A percentile compares a stretch with the other conserved stretches of the same genome.
Conservation (phyloP, 1,140 invertebrate species). For the Trichonephila clavata region DNA sequence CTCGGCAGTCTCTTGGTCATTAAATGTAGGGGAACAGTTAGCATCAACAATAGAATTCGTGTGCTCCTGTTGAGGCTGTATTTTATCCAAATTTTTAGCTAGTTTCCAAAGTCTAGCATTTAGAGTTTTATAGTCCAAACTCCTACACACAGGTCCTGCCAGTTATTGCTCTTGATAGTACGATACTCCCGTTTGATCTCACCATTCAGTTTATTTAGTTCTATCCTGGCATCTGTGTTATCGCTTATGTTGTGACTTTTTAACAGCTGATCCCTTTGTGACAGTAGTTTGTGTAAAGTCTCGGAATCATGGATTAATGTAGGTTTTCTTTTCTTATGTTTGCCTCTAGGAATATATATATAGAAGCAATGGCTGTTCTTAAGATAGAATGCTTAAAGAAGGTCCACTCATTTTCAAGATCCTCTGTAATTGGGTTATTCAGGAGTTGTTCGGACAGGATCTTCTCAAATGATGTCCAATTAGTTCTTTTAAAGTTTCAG, state of each 20-base stretch:
- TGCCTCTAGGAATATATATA: too few relatives aligned
- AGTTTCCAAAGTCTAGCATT: conserved; percentile 22
- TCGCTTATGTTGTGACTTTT: neutral
- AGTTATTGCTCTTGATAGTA: neutral
- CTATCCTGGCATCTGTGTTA: neutral
- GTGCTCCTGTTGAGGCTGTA: neutral
- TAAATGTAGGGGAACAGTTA: neutral
- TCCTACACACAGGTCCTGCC: too few relatives aligned
- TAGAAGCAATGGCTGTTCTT: too few relatives aligned
- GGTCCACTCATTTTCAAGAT: too few relatives aligned
- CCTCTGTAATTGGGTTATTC: too few relatives aligned
- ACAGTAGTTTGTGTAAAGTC: neutral
- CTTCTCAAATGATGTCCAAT: too few relatives aligned
- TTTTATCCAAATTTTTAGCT: neutral
- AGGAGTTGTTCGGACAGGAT: too few relatives aligned
- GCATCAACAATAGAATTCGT: neutral
- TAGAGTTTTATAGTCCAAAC: neutral
- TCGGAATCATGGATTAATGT: neutral
- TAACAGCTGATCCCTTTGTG: neutral
- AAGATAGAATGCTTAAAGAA: too few relatives aligned
- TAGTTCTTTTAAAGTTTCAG: too few relatives aligned
- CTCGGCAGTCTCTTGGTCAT: too few relatives aligned
- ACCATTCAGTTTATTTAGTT: conserved; percentile 30
- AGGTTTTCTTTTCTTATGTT: too few relatives aligned
- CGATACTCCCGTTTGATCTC: neutral